Evolutionary conservation across 2,113 vertebrate species (phyloP).

Genomic region (Microcebus murinus): DNA sequence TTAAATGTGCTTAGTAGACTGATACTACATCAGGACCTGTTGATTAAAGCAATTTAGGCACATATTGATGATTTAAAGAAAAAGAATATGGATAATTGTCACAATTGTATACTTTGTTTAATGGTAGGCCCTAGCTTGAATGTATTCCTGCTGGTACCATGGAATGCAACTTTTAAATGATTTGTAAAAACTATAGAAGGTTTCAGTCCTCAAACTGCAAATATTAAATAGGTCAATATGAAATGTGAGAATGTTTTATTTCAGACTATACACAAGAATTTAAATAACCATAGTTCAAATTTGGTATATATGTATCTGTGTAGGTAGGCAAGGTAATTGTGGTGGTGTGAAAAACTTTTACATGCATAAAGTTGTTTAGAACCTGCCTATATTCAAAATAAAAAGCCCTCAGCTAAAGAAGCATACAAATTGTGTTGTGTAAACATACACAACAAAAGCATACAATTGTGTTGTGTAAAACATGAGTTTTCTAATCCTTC

Average conservation of each 20-base stretch:
- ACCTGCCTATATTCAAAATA: neutral
- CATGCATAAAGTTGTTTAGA: neutral
- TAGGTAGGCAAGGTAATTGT: neutral
- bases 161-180: neutral
- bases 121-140: neutral
- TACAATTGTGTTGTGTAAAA: neutral
- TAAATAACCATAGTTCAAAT: neutral
- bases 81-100: neutral
- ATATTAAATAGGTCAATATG: neutral
- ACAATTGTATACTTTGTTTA: neutral
- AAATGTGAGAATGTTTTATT: neutral
- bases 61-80: neutral
- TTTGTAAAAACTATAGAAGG: neutral
- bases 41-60: neutral
- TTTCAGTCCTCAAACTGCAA: neutral
- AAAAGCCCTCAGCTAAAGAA: neutral
- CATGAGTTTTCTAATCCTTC: neutral
- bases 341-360: neutral
- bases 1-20: neutral
- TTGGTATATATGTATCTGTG: neutral
- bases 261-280: neutral
- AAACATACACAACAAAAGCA: neutral
- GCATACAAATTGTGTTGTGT: neutral
- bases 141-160: neutral
- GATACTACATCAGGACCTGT: neutral